These are phyloP conservation scores for Dermatemys mawii DNA, from an alignment of 2,113 vertebrate species.

Conservation along the genomic window DNA sequence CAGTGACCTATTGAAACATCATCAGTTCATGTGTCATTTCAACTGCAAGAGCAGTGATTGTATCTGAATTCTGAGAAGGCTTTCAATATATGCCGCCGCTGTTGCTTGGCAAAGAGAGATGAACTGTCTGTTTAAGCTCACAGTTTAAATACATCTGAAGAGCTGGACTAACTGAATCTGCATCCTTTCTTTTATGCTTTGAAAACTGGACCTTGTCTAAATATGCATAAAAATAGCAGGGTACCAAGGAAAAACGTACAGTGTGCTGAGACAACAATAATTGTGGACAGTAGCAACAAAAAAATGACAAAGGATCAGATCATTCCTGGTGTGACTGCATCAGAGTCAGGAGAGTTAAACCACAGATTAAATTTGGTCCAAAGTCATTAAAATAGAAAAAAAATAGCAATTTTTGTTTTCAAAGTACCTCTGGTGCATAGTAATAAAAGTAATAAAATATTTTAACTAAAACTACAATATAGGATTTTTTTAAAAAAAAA, in stretches of 20 bases:
- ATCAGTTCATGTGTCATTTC: slow-evolving; percentile 33
- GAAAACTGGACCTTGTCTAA: background rate
- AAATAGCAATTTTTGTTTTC: background rate
- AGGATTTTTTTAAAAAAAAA: background rate
- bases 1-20: slow-evolving; percentile 49
- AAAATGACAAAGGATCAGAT: background rate
- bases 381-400: background rate
- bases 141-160: background rate
- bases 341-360: background rate
- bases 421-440: background rate
- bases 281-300: background rate
- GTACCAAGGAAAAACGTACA: background rate
- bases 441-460: background rate
- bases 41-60: slow-evolving; percentile 26
- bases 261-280: background rate
- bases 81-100: background rate
- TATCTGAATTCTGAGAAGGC: slow-evolving; percentile 17
- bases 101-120: background rate
- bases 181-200: background rate
- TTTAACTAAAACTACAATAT: slow-evolving; percentile 11
- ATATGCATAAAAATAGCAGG: background rate
- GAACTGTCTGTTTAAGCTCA: slow-evolving; percentile 6
- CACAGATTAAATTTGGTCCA: background rate
- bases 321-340: background rate
- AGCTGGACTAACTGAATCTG: background rate